Conservation (phyloP, 1,140 invertebrate species). For the Vollenhovia emeryi region DNA sequence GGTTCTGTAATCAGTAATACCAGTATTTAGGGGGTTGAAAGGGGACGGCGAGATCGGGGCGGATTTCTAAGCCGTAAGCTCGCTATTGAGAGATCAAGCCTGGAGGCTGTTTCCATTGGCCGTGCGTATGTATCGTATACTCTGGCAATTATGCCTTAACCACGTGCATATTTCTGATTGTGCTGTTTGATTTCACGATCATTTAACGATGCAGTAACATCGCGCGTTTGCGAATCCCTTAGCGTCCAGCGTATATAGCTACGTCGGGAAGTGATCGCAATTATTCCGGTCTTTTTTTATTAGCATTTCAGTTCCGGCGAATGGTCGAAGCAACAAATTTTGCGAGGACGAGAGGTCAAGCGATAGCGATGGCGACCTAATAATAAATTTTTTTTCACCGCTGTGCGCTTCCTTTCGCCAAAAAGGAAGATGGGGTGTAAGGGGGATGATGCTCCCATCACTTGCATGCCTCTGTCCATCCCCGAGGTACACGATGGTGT, state of each 20-base stretch:
- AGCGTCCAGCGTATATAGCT: no score
- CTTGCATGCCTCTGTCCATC: constrained; percentile 59
- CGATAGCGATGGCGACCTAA: background rate
- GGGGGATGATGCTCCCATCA: constrained; percentile 45
- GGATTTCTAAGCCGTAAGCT: constrained; percentile 73
- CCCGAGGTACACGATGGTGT: constrained; percentile 72
- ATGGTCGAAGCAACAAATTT: background rate
- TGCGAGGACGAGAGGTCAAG: background rate
- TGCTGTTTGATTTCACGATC: constrained; percentile 13
- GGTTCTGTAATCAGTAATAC: constrained; percentile 84
- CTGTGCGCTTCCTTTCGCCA: constrained; percentile 2
- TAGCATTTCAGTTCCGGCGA: background rate
- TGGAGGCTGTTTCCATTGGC: constrained; percentile 61
- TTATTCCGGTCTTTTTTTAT: background rate
- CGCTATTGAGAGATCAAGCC: constrained; percentile 72
- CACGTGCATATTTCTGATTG: constrained; percentile 41
- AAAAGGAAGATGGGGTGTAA: constrained; percentile 3
- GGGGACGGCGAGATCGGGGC: constrained; percentile 71
- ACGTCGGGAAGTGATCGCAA: background rate
- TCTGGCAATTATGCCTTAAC: constrained; percentile 69
- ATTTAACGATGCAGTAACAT: background rate
- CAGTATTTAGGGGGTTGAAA: constrained; percentile 79
- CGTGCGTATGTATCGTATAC: constrained; percentile 29
- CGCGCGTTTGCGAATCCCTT: background rate
- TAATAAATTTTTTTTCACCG: background rate